Conservation (phyloP, 2,113 vertebrate genomes). For the Sarotherodon lohbergeri region DNA sequence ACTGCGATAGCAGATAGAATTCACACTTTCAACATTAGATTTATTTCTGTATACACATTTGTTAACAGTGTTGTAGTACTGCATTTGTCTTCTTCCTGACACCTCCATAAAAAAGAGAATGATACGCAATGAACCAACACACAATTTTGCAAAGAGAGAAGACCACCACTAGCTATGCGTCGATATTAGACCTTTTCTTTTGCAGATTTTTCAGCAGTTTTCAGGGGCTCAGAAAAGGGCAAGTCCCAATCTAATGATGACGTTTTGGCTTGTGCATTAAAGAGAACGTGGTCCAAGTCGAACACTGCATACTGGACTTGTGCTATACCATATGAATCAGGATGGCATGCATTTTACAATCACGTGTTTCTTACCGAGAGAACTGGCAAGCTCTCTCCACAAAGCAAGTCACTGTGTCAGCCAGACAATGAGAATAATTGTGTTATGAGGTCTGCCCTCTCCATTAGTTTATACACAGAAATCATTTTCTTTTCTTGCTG, state of each 20-base stretch:
- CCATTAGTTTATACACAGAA: slow-evolving; percentile 56
- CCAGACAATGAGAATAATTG: slow-evolving; percentile 49
- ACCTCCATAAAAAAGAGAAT: slow-evolving; percentile 74
- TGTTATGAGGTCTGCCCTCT: slow-evolving; percentile 36
- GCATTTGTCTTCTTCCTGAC: slow-evolving; percentile 83
- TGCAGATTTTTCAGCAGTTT: background rate
- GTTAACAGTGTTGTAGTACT: slow-evolving; percentile 83
- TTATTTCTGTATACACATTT: slow-evolving; percentile 88
- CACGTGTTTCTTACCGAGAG: slow-evolving; percentile 67
- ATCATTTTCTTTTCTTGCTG: slow-evolving; percentile 38
- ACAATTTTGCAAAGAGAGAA: slow-evolving; percentile 67
- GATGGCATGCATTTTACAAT: slow-evolving; percentile 78
- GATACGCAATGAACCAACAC: slow-evolving; percentile 68
- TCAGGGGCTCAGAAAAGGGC: background rate
- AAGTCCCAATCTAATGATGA: slow-evolving; percentile 24
- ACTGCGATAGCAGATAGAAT: slow-evolving; percentile 95
- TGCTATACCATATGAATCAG: slow-evolving; percentile 49
- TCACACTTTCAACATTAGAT: slow-evolving; percentile 88
- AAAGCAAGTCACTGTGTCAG: slow-evolving; percentile 52
- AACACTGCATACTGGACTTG: slow-evolving; percentile 57
- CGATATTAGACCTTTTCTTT: slow-evolving; percentile 36
- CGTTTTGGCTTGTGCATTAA: slow-evolving; percentile 43
- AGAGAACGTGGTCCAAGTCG: slow-evolving; percentile 39
- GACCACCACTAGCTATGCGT: slow-evolving; percentile 64
- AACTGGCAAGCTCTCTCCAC: slow-evolving; percentile 53